These are phyloP conservation scores for Hemicrepidius hirtus DNA, from an alignment of 2,888 invertebrate genomes.

Conservation along the genomic window DNA sequence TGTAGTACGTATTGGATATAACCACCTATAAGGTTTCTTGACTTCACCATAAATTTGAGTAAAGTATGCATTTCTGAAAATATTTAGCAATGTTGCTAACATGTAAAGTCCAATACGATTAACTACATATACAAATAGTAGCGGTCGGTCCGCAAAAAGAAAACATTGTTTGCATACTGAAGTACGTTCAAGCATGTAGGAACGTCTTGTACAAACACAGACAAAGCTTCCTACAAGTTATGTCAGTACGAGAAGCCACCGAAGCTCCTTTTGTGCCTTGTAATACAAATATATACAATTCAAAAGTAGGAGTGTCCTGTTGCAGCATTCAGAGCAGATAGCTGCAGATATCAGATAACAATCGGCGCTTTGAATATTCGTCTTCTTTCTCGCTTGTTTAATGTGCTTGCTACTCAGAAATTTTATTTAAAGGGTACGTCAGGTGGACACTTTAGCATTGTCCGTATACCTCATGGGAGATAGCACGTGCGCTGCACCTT, in stretches of 20 bases:
- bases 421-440: slow-evolving; percentile 40
- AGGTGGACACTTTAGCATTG: slow-evolving; percentile 39
- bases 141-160: slow-evolving; percentile 47
- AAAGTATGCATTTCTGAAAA: neutral
- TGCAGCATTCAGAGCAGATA: slow-evolving; percentile 57
- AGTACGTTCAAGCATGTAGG: slow-evolving; percentile 51
- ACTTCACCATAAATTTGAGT: too few relatives aligned
- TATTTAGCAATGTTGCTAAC: slow-evolving; percentile 33
- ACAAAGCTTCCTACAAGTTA: slow-evolving; percentile 53
- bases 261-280: slow-evolving; percentile 51
- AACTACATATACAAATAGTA: slow-evolving; percentile 44
- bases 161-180: slow-evolving; percentile 55
- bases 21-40: too few relatives aligned
- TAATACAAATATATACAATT: slow-evolving; percentile 56
- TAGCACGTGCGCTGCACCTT: slow-evolving; percentile 43
- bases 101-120: slow-evolving; percentile 17
- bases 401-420: slow-evolving; percentile 41
- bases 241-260: slow-evolving; percentile 51
- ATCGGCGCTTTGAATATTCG: slow-evolving; percentile 56
- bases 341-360: slow-evolving; percentile 59
- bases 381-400: slow-evolving; percentile 44
- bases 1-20: too few relatives aligned
- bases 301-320: slow-evolving; percentile 54
- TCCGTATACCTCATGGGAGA: slow-evolving; percentile 14
- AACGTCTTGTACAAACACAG: slow-evolving; percentile 54